Evolutionary conservation across 1,140 invertebrate genomes (phyloP).

Genomic region (Centruroides sculpturatus): DNA sequence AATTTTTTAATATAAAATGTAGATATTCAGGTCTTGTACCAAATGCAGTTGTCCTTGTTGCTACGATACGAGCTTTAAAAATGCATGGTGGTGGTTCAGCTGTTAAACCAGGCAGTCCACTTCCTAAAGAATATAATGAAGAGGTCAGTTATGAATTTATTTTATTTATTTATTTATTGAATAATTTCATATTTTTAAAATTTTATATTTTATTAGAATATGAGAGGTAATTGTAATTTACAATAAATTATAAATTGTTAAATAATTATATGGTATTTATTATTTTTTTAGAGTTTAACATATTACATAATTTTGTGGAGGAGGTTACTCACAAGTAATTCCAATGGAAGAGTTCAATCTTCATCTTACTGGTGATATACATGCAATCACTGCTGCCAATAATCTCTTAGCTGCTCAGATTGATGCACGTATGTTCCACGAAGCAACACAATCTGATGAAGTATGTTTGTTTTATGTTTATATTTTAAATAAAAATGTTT

Average conservation of each 20-base stretch:
- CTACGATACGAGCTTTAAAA: slow-evolving; percentile 87
- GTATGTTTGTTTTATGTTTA: slow-evolving; percentile 22
- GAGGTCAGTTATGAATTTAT: slow-evolving; percentile 26
- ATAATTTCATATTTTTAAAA: neutral
- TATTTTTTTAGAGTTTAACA: no score
- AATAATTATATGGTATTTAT: no score
- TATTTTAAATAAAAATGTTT: no score
- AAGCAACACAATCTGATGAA: slow-evolving; percentile 70
- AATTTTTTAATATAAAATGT: slow-evolving; percentile 98
- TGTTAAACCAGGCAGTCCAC: slow-evolving; percentile 65
- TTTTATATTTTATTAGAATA: slow-evolving; percentile 50
- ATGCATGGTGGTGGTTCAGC: slow-evolving; percentile 94
- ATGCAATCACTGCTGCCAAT: slow-evolving; percentile 94
- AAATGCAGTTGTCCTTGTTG: slow-evolving; percentile 81
- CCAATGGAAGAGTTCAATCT: slow-evolving; percentile 99
- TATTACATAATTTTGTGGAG: no score
- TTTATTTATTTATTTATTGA: neutral
- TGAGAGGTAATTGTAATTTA: slow-evolving; percentile 42
- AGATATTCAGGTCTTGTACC: slow-evolving; percentile 68
- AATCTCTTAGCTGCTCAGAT: slow-evolving; percentile 78
- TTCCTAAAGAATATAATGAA: slow-evolving; percentile 67
- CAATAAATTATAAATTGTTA: neutral
- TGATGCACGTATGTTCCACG: slow-evolving; percentile 93
- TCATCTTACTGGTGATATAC: slow-evolving; percentile 94
- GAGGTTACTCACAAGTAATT: slow-evolving; percentile 88